Evolutionary conservation across 2,888 invertebrate species (phyloP).

Genomic region (Tiphia femorata): DNA sequence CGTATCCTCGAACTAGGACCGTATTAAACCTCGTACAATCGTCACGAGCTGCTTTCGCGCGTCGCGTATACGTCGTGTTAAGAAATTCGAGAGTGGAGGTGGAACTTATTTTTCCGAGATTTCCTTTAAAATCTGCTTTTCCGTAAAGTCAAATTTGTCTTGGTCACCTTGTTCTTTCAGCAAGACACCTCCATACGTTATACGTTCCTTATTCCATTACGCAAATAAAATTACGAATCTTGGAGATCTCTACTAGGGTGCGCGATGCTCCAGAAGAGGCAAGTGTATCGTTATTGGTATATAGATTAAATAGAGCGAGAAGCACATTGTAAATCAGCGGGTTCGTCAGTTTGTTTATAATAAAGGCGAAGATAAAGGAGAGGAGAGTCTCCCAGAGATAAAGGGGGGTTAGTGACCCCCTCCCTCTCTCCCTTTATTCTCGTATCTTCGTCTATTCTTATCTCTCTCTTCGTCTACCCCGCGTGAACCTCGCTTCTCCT

Average conservation of each 20-base stretch:
- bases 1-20: constrained; percentile 5
- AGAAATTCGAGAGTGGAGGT: no score
- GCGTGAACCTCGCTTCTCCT: background rate
- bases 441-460: background rate
- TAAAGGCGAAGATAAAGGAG: constrained; percentile 37
- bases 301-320: constrained; percentile 28
- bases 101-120: no score
- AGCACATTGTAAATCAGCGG: constrained; percentile 23
- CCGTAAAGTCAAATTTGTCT: no score
- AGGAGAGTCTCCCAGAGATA: constrained; percentile 45
- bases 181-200: no score
- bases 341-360: constrained; percentile 41
- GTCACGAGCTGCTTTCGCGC: background rate
- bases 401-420: constrained; percentile 60
- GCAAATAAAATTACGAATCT: no score
- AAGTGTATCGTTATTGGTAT: constrained; percentile 15
- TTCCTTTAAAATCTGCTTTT: no score
- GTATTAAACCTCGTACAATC: background rate
- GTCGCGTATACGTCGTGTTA: no score
- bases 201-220: no score
- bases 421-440: constrained; percentile 8
- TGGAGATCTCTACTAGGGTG: background rate
- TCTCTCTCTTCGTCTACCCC: background rate
- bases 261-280: background rate
- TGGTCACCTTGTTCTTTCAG: no score